Conservation (phyloP, 1,140 invertebrate genomes). For the Lucilia sericata region DNA sequence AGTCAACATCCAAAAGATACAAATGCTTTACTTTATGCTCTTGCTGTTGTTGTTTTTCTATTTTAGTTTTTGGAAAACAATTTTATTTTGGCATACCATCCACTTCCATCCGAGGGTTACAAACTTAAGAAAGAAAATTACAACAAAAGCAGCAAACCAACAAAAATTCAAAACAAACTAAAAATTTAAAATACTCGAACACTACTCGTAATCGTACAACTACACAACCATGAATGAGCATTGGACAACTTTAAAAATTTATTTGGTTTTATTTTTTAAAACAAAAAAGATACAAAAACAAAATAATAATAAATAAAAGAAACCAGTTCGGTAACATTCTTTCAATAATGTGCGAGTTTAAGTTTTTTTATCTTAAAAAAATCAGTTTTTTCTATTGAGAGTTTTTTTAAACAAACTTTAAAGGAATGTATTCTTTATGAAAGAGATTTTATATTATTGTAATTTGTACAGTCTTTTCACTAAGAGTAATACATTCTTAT, state of each 20-base stretch:
- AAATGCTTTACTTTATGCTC: not conserved
- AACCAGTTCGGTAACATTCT: conserved; percentile 34
- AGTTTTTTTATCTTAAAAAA: conserved; percentile 5
- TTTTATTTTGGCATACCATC: not conserved
- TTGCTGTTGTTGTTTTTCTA: not conserved
- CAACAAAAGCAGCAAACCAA: not conserved
- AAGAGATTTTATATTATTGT: too few species aligned
- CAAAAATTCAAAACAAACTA: conserved; percentile 11
- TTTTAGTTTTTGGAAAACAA: not conserved
- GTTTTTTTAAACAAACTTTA: too few species aligned
- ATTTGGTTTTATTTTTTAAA: conserved; percentile 12
- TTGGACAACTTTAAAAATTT: conserved; percentile 31
- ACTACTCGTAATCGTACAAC: not conserved
- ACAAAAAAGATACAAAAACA: not conserved
- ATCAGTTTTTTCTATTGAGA: not conserved
- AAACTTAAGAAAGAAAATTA: conserved; percentile 8
- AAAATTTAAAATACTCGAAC: not conserved
- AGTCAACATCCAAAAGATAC: not conserved
- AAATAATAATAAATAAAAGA: not conserved
- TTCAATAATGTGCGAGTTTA: conserved; percentile 30
- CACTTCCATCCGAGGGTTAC: not conserved
- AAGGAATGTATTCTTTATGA: too few species aligned
- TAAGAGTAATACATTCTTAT: too few species aligned
- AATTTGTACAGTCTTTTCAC: too few species aligned
- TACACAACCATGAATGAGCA: conserved; percentile 29